These are phyloP conservation scores for Sternarchorhynchus goeldii DNA, from an alignment of 2,797 vertebrate species.

Conservation along the genomic window DNA sequence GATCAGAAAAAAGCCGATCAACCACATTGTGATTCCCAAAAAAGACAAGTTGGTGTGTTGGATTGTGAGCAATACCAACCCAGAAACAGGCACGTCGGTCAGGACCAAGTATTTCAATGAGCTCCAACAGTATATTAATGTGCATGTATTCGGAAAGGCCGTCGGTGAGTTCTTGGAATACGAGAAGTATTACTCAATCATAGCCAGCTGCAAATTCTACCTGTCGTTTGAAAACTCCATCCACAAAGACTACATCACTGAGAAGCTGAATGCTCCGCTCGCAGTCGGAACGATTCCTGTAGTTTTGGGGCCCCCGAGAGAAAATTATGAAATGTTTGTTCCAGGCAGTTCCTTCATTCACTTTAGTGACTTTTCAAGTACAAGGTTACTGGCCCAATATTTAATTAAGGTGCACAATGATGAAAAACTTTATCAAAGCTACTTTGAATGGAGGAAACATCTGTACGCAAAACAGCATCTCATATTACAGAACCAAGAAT, in stretches of 20 bases:
- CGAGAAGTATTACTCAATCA: constrained; percentile 82
- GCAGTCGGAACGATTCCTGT: constrained; percentile 81
- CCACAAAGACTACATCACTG: constrained; percentile 85
- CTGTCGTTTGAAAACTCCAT: constrained; percentile 89
- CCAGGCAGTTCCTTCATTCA: constrained; percentile 85
- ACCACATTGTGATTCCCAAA: constrained; percentile 76
- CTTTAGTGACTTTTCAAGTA: constrained; percentile 81
- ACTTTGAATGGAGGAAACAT: constrained; percentile 82
- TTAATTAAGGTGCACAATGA: constrained; percentile 80
- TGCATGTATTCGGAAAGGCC: constrained; percentile 79
- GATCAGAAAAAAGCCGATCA: constrained; percentile 68
- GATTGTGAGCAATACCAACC: constrained; percentile 85
- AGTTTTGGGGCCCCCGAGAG: constrained; percentile 81
- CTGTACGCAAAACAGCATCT: constrained; percentile 66
- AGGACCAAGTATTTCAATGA: constrained; percentile 76
- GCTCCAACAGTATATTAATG: constrained; percentile 80
- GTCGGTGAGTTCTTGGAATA: constrained; percentile 73
- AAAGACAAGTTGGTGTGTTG: constrained; percentile 88
- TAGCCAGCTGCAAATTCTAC: constrained; percentile 87
- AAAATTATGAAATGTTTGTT: constrained; percentile 84
- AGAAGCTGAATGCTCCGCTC: constrained; percentile 81
- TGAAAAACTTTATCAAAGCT: constrained; percentile 76
- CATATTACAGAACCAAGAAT: constrained; percentile 67
- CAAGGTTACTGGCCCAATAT: constrained; percentile 77
- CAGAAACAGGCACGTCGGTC: constrained; percentile 21